Evolutionary conservation across 2,797 vertebrate species (phyloP).

Genomic region (Fistularia tabacaria): DNA sequence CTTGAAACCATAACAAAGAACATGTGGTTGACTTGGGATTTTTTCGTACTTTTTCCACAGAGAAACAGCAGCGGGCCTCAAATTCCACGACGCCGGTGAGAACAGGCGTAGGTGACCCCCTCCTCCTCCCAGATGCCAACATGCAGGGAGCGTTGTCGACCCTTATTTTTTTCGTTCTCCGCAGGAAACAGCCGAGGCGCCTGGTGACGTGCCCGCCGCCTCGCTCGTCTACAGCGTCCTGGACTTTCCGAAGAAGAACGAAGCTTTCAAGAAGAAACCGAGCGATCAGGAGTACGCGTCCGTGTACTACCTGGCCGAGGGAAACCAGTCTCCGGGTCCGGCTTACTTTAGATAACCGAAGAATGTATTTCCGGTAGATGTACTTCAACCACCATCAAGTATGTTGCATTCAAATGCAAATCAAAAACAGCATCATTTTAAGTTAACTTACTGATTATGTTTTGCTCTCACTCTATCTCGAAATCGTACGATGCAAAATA

Average conservation of each 20-base stretch:
- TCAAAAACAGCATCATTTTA: no score
- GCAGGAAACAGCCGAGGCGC: slow-evolving; percentile 31
- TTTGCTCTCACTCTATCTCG: no score
- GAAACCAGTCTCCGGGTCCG: slow-evolving; percentile 1
- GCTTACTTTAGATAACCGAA: slow-evolving; percentile 3
- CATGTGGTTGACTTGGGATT: background rate
- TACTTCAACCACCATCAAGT: no score
- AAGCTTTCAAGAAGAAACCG: slow-evolving; percentile 8
- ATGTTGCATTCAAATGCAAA: no score
- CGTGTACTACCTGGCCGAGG: slow-evolving; percentile 38
- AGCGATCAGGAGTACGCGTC: slow-evolving; percentile 49
- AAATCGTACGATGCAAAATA: no score
- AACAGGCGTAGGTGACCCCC: background rate
- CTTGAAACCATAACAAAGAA: no score
- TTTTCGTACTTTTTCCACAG: slow-evolving; percentile 28
- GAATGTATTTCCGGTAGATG: no score
- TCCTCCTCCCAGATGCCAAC: background rate
- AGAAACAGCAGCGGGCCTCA: slow-evolving; percentile 14
- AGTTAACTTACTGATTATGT: no score
- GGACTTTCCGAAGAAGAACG: slow-evolving; percentile 56
- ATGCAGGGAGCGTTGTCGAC: background rate
- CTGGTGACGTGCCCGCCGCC: background rate
- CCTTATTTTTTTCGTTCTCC: slow-evolving; percentile 1
- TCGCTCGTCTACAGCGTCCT: slow-evolving; percentile 58
- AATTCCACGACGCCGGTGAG: slow-evolving; percentile 46